phyloP scores from a whole-genome alignment of 2,113 vertebrate species.

The Percina caprodes region DNA sequence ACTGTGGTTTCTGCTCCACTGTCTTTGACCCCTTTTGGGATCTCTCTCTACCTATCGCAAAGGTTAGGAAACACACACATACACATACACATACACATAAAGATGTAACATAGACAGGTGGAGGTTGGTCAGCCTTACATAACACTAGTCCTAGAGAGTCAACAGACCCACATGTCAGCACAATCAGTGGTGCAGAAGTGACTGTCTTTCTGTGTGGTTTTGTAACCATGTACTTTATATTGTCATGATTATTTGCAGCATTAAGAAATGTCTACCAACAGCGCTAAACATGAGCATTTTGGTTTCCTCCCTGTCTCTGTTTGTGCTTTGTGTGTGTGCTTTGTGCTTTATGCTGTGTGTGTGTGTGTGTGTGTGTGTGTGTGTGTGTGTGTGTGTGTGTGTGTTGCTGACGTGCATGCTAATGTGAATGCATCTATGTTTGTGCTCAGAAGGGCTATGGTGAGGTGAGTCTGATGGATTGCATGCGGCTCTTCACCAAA shows the following conservation, averaged over 20 bases:
- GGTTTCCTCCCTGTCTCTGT: constrained; percentile 37
- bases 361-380: constrained; percentile 33
- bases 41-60: constrained; percentile 95
- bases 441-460: constrained; percentile 90
- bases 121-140: constrained; percentile 6
- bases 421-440: constrained; percentile 66
- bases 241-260: too few relatives aligned
- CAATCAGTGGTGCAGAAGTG: not conserved
- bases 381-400: constrained; percentile 36
- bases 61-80: constrained; percentile 84
- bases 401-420: constrained; percentile 27
- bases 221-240: not conserved
- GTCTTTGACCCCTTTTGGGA: constrained; percentile 99
- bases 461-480: constrained; percentile 96
- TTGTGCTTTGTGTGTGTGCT: constrained; percentile 39
- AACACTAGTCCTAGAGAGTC: constrained; percentile 26
- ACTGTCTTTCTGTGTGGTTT: not conserved
- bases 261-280: not conserved
- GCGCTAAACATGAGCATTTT: constrained; percentile 47
- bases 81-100: constrained; percentile 10
- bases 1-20: constrained; percentile 96
- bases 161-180: constrained; percentile 27
- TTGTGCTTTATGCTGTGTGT: constrained; percentile 37
- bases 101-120: not conserved
- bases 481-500: constrained; percentile 98